Conservation (phyloP, 1,140 invertebrate species). For the Drosophila punjabiensis region DNA sequence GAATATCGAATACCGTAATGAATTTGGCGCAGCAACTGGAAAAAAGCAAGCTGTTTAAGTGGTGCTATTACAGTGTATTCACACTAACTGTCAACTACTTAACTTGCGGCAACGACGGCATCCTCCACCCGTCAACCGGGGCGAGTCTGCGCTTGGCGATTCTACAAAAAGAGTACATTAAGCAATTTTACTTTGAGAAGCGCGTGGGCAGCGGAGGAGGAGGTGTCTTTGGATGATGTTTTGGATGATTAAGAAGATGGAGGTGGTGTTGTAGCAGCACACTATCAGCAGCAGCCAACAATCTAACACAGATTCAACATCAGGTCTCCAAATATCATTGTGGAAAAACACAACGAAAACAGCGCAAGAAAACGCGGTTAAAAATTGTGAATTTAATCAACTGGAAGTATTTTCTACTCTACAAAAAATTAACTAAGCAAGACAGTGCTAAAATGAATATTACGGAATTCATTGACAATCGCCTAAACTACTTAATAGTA, state of each 20-base stretch:
- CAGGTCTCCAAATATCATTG: not conserved
- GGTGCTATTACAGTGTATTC: constrained; percentile 27
- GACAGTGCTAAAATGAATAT: constrained; percentile 31
- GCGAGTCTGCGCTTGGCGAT: constrained; percentile 45
- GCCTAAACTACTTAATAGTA: not conserved
- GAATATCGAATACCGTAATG: constrained; percentile 64
- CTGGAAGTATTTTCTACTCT: not conserved
- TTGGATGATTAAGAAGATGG: constrained; percentile 62
- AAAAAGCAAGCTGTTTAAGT: constrained; percentile 63
- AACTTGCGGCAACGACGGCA: not conserved
- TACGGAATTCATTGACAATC: not conserved
- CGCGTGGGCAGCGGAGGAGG: constrained; percentile 73
- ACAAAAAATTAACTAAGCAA: not conserved
- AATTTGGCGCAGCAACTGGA: constrained; percentile 72
- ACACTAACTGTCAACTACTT: constrained; percentile 12
- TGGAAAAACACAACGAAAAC: constrained; percentile 4
- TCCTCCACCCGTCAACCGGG: not conserved
- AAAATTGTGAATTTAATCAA: constrained; percentile 7
- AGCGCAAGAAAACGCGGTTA: constrained; percentile 35
- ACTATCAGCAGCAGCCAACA: not conserved
- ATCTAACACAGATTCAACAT: not conserved
- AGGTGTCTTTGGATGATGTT: constrained; percentile 11
- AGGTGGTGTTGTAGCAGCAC: not conserved
- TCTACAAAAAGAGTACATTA: constrained; percentile 73
- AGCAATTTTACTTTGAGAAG: constrained; percentile 78